Percentiles rank a stretch among this genome's conserved stretches.
Evolutionary conservation across 2,113 vertebrate genomes (phyloP).

Genomic region (Halichoeres trimaculatus): DNA sequence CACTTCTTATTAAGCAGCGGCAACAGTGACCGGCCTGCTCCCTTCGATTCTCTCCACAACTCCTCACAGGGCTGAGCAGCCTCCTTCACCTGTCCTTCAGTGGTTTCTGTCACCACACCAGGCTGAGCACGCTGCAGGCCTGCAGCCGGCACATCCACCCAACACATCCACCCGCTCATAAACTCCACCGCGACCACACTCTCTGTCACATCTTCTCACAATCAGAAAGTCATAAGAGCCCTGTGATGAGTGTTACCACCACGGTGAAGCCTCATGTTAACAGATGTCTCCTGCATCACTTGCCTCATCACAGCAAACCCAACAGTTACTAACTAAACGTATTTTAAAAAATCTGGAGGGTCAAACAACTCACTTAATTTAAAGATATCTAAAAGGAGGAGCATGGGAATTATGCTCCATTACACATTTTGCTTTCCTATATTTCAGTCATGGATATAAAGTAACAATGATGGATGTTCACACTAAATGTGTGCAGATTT

Average conservation of each 20-base stretch:
- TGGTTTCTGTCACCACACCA: conserved; percentile 11
- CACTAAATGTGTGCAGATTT: too few species aligned
- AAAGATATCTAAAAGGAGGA: too few species aligned
- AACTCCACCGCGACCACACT: background rate
- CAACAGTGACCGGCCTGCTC: conserved; percentile 15
- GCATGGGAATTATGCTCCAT: too few species aligned
- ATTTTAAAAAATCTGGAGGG: background rate
- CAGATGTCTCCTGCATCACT: conserved; percentile 12
- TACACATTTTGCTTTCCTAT: too few species aligned
- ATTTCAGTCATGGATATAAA: too few species aligned
- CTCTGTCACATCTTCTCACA: background rate
- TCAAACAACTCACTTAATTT: background rate
- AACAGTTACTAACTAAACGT: background rate
- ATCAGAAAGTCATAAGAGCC: background rate
- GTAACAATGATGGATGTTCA: too few species aligned
- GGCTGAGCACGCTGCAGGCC: background rate
- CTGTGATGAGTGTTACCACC: background rate
- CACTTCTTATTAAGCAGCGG: conserved; percentile 34
- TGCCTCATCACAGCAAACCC: background rate
- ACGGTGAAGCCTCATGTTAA: background rate
- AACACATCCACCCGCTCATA: background rate
- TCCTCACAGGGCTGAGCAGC: conserved; percentile 21
- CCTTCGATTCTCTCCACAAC: conserved; percentile 9
- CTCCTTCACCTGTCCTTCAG: conserved; percentile 28
- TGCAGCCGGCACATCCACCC: conserved; percentile 5